Base-by-base conservation (phyloP, 37 sponge, comb jelly and placozoan species). In the Crambe crambe region DNA sequence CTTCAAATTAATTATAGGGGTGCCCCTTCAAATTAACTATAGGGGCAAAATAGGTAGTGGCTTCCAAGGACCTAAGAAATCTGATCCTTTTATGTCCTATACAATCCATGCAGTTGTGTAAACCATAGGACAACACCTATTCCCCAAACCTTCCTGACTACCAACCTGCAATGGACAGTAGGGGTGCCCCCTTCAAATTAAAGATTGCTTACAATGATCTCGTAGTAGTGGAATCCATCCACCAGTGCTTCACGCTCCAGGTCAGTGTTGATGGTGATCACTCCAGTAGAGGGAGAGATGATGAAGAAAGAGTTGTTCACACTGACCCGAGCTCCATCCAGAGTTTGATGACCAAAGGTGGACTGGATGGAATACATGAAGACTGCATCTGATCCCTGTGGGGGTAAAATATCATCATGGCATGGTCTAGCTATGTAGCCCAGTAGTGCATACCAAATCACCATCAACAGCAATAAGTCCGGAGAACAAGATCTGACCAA, bases 211-310 rank as follows among this genome's bases (percentile, higher is more conserved):
- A 80, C 80, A 25, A 54, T 58, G 25, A 80, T 56, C 21, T 80
- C 80, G 68, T 80, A 80, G 40, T 80, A 80, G 58, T 80, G 80
- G 70, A 31, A 80, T 47, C 80, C 80, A 57, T 80, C 60, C 2
- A 61, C 58, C 2, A 21, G 58, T 47, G 60, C 61, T 58, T 93
- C 94, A 26, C 86, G 76, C 69, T 93, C 90, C 26, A 89, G 72
- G 35, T 58, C 23, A 0, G 71, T 73, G 31, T 72, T 82, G 44
- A 86, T 74, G 74, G 72, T 58, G n/a, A 93, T 42, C 42, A 58
- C 67, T 34, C 82, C 94, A 57, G 84, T 64, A 20, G 29, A 2
- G 9, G 77, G 1, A 35, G 80, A 43, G 30, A 88, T 77, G 30
- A 61, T 22, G 51, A 88, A 93, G 34, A 82, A 78, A 0, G 64